Conservation (phyloP, 2,888 invertebrate species). For the Ischnus inquisitorius region DNA sequence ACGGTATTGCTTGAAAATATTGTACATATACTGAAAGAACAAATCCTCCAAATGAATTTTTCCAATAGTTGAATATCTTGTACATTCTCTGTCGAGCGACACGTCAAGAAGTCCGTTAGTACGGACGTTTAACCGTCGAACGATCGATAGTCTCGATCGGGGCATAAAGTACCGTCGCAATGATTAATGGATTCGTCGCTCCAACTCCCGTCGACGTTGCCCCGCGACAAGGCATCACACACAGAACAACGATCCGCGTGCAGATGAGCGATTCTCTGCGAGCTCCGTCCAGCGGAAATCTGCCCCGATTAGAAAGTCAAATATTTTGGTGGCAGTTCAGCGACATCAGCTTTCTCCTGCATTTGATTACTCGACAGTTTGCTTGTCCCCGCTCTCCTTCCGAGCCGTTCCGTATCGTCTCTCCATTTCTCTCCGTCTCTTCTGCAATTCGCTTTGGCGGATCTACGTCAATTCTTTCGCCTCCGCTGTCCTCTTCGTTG, state of each 20-base stretch:
- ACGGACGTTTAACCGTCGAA: conserved; percentile 25
- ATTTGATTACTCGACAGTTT: conserved; percentile 59
- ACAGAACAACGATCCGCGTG: conserved; percentile 45
- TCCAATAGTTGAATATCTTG: neutral
- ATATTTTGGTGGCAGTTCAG: conserved; percentile 67
- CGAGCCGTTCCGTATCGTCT: conserved; percentile 6
- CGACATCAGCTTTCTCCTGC: conserved; percentile 48
- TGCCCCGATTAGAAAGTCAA: conserved; percentile 72
- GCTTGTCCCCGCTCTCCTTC: conserved; percentile 21
- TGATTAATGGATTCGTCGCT: conserved; percentile 71
- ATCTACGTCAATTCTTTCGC: conserved; percentile 7
- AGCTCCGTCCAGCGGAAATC: conserved; percentile 41
- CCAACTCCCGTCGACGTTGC: conserved; percentile 43
- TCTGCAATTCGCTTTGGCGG: conserved; percentile 5
- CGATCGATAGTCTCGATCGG: conserved; percentile 60
- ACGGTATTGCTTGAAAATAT: too few species aligned
- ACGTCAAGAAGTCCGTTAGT: conserved; percentile 9
- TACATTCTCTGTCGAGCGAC: neutral
- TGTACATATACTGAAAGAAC: too few species aligned
- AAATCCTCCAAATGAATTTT: too few species aligned
- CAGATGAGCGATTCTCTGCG: conserved; percentile 52
- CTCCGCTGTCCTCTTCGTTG: neutral
- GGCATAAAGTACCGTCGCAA: conserved; percentile 33
- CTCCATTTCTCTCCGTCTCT: conserved; percentile 19
- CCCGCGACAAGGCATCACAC: neutral